A percentile compares a stretch with the other conserved stretches of the same genome.
These are phyloP conservation scores for Antheraea mylitta DNA, from an alignment of 1,140 invertebrate species.

Conservation along the genomic window DNA sequence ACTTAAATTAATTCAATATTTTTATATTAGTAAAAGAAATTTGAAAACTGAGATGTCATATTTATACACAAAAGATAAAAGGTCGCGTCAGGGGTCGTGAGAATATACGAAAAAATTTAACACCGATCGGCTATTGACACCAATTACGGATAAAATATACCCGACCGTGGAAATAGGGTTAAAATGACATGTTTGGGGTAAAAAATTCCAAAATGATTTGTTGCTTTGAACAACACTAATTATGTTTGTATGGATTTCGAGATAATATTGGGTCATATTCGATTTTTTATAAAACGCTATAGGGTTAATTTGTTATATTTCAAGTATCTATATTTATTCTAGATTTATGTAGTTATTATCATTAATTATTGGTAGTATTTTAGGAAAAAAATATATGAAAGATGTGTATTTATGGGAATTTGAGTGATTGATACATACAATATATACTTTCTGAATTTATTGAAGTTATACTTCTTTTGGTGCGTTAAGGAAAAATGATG, in stretches of 20 bases:
- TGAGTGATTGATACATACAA: too few relatives aligned
- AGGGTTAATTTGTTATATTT: conserved; percentile 1
- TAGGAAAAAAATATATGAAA: too few relatives aligned
- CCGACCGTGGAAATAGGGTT: conserved; percentile 54
- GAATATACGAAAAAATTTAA: conserved; percentile 57
- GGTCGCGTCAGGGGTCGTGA: conserved; percentile 44
- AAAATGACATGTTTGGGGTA: conserved; percentile 67
- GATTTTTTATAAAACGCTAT: not conserved
- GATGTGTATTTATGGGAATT: too few relatives aligned
- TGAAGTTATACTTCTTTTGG: too few relatives aligned
- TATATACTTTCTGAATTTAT: too few relatives aligned
- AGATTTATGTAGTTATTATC: not conserved
- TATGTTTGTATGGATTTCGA: conserved; percentile 65
- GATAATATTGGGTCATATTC: conserved; percentile 11
- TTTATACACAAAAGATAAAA: not conserved
- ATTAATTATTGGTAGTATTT: too few relatives aligned
- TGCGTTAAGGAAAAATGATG: too few relatives aligned
- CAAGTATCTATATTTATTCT: not conserved
- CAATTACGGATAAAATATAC: conserved; percentile 57
- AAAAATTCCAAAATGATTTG: conserved; percentile 51
- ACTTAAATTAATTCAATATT: too few relatives aligned
- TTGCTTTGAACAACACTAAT: conserved; percentile 64
- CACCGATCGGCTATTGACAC: conserved; percentile 62
- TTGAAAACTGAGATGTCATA: not conserved
- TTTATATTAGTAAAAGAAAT: too few relatives aligned